Percentiles rank a stretch among this genome's conserved stretches.
phyloP scores from a whole-genome alignment of 2,113 vertebrate species.

The Hemichromis elongatus region DNA sequence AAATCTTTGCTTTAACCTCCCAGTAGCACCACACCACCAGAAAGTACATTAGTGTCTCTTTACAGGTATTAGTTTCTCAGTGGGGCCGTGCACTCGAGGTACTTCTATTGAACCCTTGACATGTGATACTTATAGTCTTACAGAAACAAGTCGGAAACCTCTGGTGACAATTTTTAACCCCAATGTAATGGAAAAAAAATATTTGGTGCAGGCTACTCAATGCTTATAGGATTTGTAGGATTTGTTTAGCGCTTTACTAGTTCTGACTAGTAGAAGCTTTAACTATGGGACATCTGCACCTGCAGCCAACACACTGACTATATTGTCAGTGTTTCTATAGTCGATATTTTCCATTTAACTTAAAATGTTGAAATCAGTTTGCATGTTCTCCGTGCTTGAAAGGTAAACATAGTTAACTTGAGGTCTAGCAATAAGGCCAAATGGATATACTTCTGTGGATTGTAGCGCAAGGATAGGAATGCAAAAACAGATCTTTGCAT shows the following conservation, averaged over 20 bases:
- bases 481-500: not conserved
- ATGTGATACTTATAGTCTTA: not conserved
- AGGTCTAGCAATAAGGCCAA: not conserved
- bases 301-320: not conserved
- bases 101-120: not conserved
- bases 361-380: not conserved
- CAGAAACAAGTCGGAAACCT: not conserved
- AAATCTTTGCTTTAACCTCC: not conserved
- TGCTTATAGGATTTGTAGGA: not conserved
- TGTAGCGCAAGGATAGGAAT: not conserved
- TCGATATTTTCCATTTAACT: not conserved
- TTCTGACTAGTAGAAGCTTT: not conserved
- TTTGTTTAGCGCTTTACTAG: not conserved
- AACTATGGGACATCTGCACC: not conserved
- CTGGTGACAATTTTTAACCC: not conserved
- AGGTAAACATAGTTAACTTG: not conserved
- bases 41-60: not conserved
- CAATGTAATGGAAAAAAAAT: not conserved
- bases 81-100: not conserved
- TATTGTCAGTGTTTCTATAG: too few species aligned
- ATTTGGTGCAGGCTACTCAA: not conserved
- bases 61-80: fast-evolving
- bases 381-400: too few species aligned
- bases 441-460: fast-evolving
- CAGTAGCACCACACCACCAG: not conserved